Base-by-base conservation (phyloP, 2,113 vertebrate genomes). In the Mastomys coucha region DNA sequence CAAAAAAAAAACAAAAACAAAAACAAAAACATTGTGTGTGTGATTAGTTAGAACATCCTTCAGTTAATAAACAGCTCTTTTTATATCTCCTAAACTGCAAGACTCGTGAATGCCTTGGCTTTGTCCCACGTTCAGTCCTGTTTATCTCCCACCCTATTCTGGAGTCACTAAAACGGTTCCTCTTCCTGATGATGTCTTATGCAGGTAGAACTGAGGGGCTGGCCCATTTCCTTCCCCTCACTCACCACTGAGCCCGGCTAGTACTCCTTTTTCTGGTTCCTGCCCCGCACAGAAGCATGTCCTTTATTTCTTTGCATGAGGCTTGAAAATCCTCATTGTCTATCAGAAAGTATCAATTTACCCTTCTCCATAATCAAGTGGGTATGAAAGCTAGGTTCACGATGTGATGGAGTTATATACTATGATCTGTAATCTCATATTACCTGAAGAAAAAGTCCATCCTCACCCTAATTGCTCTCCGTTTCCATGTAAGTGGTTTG, bases 341-440 rank as follows among this genome's bases (percentile, higher is more conserved):
- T 80, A 36, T 56, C 87, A 91, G 56, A 91, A 95, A 96, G 45
- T 85, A 96, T 69, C 36, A 91, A 73, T 94, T 91, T 69, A 88
- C 42, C 8, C 3, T 80, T 72, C 69, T 96, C 51, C 16, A 33
- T 94, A 89, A 65, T 65, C 86, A 93, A 31, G 77, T 92, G 4
- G 17, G 1, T 67, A 65, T 90, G 31, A 53, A 90, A 91, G 58
- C 90, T 75, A 89, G 19, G 19, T 84, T 75, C 11, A 26, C 12
- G 31, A 5, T 73, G 90, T 31, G 53, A 28, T 69, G 56, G 92
- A 88, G n/a, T 89, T 65, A 16, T 65, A 16, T 78, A 49, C 36
- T 60, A 24, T 90, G 45, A 76, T 72, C 77, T 75, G 8, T 84
- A 9, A 45, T 73, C 14, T 91, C 65, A 86, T 69, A 85, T 80